Conservation (phyloP, 2,797 vertebrate species). For the Phalloptychus januarius region DNA sequence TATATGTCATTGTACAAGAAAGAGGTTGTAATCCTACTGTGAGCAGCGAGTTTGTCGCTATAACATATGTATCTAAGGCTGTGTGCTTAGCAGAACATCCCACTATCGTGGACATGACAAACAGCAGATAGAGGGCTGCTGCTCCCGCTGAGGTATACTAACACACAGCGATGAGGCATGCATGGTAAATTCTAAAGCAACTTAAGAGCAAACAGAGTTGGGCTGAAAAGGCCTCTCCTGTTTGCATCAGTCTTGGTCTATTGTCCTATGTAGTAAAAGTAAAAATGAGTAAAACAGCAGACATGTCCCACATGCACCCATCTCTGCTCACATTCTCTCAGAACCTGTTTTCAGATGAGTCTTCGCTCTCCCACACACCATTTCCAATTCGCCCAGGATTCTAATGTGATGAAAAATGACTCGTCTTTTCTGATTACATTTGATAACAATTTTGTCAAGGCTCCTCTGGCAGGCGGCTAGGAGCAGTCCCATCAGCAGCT, state of each 20-base stretch:
- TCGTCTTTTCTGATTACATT: constrained; percentile 80
- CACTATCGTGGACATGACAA: constrained; percentile 8
- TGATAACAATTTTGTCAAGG: constrained; percentile 85
- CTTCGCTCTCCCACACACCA: constrained; percentile 29
- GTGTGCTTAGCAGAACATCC: background rate
- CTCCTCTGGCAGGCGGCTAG: constrained; percentile 75
- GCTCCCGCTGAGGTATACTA: constrained; percentile 8
- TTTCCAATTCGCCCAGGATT: constrained; percentile 58
- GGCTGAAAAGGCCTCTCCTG: constrained; percentile 43
- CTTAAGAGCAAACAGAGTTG: constrained; percentile 11
- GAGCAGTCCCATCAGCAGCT: constrained; percentile 87
- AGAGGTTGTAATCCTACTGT: constrained; percentile 31
- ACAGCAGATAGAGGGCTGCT: constrained; percentile 10
- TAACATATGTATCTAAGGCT: background rate
- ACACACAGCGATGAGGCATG: constrained; percentile 14
- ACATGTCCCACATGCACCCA: constrained; percentile 11
- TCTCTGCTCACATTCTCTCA: constrained; percentile 12
- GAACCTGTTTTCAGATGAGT: constrained; percentile 26
- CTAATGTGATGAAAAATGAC: constrained; percentile 73
- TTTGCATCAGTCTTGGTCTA: constrained; percentile 17
- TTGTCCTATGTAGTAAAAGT: constrained; percentile 38
- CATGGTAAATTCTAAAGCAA: constrained; percentile 30
- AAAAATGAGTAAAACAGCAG: background rate
- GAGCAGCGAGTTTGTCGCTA: constrained; percentile 35
- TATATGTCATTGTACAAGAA: constrained; percentile 48